Base-by-base conservation (phyloP, 1,140 invertebrate species). In the Drosophila sp. region DNA sequence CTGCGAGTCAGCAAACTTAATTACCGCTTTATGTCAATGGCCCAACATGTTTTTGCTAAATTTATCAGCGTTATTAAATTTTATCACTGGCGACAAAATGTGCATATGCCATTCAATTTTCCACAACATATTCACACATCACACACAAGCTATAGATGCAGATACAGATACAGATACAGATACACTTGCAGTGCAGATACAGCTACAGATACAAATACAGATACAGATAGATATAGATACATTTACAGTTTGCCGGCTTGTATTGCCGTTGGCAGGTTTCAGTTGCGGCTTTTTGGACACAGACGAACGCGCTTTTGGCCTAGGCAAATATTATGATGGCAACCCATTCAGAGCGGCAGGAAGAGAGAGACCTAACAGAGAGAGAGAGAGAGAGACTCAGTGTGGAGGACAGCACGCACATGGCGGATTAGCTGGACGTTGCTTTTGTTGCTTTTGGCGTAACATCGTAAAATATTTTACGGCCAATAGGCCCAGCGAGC, bases 1-100 rank as follows among this genome's bases (percentile, higher is more conserved):
- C 71, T 69, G 65, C 71, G 71, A 69, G 64, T 73, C 72, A 71
- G 84, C 84, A 89, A 89, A 90, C 87, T 90, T 90, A 90, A 90
- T 90, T 90, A 90, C 87, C 87, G 82, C 89, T 90, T 90, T 87
- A 90, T 90, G 87, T 80, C 87, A 90, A 80, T 87, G 87, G 82
- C 74, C 82, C 87, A 90, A 78, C 87, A 84, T 90, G 87, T 90
- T 90, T 90, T 90, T 80, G 81, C 79, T 82, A 90, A 90, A 90
- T 90, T 90, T 90, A 90, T 90, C 87, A 90, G 79, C 79, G 78
- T 87, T 90, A 90, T 90, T 90, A 90, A 90, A 90, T 90, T 90
- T 90, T 90, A 90, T 90, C 87, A 82, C 87, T 90, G 81, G 82
- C 79, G 79, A 90, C 79, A 90, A 89, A 89, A 89, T 89, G 84